Percentiles rank a stretch among this genome's conserved stretches.
phyloP scores from a whole-genome alignment of 2,797 vertebrate genomes.

The Hapalemur alaotrensis region DNA sequence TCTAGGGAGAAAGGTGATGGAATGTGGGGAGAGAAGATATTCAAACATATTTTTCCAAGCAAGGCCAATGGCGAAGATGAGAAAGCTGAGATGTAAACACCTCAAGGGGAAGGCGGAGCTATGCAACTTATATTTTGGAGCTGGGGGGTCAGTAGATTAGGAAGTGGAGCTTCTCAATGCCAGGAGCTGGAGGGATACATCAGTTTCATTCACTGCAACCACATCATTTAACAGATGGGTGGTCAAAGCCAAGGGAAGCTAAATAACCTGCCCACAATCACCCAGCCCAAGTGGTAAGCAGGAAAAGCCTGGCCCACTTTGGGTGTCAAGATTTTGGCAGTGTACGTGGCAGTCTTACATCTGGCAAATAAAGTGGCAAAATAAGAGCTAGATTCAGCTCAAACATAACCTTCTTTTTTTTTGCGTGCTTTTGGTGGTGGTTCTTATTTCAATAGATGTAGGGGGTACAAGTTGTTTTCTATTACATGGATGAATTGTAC shows the following conservation, averaged over 20 bases:
- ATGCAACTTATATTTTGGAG: background rate
- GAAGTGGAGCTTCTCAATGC: background rate
- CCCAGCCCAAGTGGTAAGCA: background rate
- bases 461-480: background rate
- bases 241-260: background rate
- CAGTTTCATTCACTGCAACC: background rate
- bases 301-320: background rate
- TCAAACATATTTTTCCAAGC: background rate
- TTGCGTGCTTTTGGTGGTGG: background rate
- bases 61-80: background rate
- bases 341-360: background rate
- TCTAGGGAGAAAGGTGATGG: background rate
- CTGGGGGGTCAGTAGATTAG: background rate
- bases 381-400: background rate
- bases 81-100: background rate
- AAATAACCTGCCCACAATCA: background rate
- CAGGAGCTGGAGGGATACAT: background rate
- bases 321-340: background rate
- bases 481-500: background rate
- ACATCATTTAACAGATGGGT: background rate
- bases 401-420: background rate
- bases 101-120: background rate
- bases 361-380: background rate
- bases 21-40: background rate
- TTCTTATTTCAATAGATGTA: background rate